phyloP scores from a whole-genome alignment of 2,797 vertebrate species.

The Acomys russatus region DNA sequence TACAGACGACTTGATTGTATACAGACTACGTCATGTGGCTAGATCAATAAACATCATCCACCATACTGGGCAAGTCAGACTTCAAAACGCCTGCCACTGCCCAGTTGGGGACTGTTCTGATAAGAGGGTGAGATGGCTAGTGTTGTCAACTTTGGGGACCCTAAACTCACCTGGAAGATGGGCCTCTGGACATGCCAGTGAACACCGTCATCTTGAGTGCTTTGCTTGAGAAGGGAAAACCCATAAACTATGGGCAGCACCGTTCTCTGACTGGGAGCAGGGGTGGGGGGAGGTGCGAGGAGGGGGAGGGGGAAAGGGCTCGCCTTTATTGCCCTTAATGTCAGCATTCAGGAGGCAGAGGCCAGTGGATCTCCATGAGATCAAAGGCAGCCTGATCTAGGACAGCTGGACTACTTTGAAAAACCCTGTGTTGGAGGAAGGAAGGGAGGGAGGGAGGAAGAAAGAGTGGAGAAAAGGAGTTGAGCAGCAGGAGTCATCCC shows the following conservation, averaged over 20 bases:
- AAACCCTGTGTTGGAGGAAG: background rate
- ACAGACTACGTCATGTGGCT: background rate
- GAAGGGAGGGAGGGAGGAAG: no score
- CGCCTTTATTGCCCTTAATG: background rate
- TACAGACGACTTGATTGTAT: background rate
- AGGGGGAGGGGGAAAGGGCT: rapidly evolving
- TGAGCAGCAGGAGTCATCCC: background rate
- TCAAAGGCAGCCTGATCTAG: background rate
- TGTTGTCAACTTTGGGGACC: background rate
- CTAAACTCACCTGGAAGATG: background rate
- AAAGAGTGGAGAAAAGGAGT: background rate
- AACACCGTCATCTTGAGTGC: background rate
- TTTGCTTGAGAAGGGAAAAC: background rate
- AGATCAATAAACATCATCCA: background rate
- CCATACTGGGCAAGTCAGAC: background rate
- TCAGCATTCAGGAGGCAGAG: background rate
- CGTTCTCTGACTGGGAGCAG: background rate
- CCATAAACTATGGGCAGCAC: background rate
- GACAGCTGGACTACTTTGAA: background rate
- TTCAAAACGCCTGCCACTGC: background rate
- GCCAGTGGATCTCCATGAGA: background rate
- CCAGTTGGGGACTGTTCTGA: background rate
- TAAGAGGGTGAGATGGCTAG: background rate
- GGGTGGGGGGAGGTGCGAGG: no score
- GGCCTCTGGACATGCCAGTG: background rate